These are phyloP conservation scores for Bradypus variegatus DNA, from an alignment of 2,797 vertebrate species.

Conservation along the genomic window DNA sequence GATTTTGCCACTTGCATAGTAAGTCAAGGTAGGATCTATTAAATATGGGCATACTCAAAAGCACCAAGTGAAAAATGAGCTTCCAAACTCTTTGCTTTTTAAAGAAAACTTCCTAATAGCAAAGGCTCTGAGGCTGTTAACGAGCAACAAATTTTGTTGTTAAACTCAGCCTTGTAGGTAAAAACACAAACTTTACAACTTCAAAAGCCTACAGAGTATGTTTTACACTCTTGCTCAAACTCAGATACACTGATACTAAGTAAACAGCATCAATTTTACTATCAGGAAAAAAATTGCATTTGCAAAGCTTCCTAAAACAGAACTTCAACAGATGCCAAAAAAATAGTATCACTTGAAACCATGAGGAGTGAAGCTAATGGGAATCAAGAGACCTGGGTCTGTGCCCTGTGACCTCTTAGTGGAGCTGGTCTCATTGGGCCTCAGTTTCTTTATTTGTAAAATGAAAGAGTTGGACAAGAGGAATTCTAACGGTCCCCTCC, in stretches of 20 bases:
- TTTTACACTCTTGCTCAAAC: constrained; percentile 20
- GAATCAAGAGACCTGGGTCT: neutral
- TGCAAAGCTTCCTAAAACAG: constrained; percentile 13
- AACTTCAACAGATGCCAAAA: constrained; percentile 7
- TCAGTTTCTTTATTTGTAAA: neutral
- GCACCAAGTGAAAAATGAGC: neutral
- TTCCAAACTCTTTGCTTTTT: neutral
- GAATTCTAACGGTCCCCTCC: neutral
- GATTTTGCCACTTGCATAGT: neutral
- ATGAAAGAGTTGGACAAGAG: neutral
- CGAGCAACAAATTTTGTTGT: neutral
- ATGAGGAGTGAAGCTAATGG: neutral
- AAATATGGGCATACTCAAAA: neutral
- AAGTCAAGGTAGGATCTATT: neutral
- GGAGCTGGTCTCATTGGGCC: neutral
- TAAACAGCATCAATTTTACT: neutral
- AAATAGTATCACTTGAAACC: neutral
- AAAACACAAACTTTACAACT: neutral
- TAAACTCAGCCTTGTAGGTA: constrained; percentile 15
- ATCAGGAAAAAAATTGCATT: constrained; percentile 13
- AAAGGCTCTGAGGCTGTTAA: constrained; percentile 2
- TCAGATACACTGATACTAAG: neutral
- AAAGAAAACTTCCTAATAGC: neutral
- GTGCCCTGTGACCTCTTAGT: neutral
- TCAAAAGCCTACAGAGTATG: neutral